Percentiles rank a stretch among this genome's conserved stretches.
These are phyloP conservation scores for Tetraodon nigroviridis DNA, from an alignment of 2,113 vertebrate genomes.

Conservation along the genomic window DNA sequence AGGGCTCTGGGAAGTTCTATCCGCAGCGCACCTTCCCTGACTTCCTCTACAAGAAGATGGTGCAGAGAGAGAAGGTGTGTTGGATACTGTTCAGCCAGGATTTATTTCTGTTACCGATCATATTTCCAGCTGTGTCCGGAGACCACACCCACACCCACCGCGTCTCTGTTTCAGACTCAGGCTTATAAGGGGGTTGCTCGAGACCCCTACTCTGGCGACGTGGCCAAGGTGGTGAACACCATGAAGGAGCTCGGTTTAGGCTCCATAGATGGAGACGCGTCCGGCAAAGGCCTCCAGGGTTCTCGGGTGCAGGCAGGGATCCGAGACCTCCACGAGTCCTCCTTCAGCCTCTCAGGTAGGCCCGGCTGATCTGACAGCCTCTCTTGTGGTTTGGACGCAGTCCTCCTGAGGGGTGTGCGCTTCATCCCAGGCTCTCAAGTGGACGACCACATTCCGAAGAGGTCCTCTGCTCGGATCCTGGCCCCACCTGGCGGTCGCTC, in stretches of 20 bases:
- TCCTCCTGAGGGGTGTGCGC: background rate
- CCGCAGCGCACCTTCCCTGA: slow-evolving; percentile 91
- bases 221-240: slow-evolving; percentile 77
- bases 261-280: slow-evolving; percentile 76
- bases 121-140: background rate
- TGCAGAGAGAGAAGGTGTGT: slow-evolving; percentile 92
- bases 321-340: slow-evolving; percentile 90
- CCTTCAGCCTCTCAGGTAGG: slow-evolving; percentile 88
- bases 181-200: slow-evolving; percentile 82
- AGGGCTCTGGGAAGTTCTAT: slow-evolving; percentile 95
- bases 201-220: slow-evolving; percentile 87
- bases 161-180: slow-evolving; percentile 67
- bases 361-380: too few species aligned
- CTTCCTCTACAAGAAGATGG: slow-evolving; percentile 95
- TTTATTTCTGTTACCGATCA: background rate
- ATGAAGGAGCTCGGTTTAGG: slow-evolving; percentile 84
- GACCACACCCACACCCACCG: too few species aligned
- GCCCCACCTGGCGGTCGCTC: slow-evolving; percentile 90
- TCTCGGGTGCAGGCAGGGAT: slow-evolving; percentile 80
- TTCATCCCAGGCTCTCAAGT: slow-evolving; percentile 82
- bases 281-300: slow-evolving; percentile 61
- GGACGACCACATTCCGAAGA: slow-evolving; percentile 91
- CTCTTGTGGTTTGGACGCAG: too few species aligned
- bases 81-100: background rate
- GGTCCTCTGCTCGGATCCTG: slow-evolving; percentile 89